These are phyloP conservation scores for Philotrypesis tridentata DNA, from an alignment of 1,140 invertebrate species.

Conservation along the genomic window DNA sequence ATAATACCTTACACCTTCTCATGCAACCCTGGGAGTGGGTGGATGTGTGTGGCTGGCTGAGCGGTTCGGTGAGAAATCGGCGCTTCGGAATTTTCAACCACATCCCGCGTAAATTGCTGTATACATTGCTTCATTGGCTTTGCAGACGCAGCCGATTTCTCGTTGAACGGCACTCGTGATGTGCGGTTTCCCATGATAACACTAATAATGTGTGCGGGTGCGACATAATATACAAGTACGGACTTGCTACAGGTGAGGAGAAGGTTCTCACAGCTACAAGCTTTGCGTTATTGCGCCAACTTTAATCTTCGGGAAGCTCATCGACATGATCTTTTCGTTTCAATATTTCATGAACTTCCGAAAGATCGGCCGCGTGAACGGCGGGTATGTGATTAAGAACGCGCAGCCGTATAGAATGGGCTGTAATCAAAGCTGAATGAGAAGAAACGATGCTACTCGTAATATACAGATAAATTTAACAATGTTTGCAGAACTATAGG, in stretches of 20 bases:
- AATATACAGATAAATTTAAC: background rate
- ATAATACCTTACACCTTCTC: background rate
- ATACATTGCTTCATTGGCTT: background rate
- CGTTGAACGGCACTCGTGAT: background rate
- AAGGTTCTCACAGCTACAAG: background rate
- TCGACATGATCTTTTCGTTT: background rate
- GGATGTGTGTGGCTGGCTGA: background rate
- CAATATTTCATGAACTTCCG: background rate
- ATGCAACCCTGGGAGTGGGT: conserved; percentile 13
- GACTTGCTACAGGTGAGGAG: background rate
- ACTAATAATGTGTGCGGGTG: background rate
- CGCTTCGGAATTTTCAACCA: background rate
- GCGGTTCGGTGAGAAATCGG: background rate
- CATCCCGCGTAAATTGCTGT: background rate
- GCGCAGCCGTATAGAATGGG: background rate
- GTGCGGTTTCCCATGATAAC: background rate
- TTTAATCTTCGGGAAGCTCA: background rate
- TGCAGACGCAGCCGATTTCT: background rate
- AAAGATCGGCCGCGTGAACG: background rate
- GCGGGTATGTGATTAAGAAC: background rate
- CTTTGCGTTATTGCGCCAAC: background rate
- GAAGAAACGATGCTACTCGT: background rate
- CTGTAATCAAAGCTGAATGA: background rate
- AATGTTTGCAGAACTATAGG: background rate
- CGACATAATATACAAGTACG: background rate